phyloP scores from a whole-genome alignment of 2,888 invertebrate genomes.

The Nycteola revayana region DNA sequence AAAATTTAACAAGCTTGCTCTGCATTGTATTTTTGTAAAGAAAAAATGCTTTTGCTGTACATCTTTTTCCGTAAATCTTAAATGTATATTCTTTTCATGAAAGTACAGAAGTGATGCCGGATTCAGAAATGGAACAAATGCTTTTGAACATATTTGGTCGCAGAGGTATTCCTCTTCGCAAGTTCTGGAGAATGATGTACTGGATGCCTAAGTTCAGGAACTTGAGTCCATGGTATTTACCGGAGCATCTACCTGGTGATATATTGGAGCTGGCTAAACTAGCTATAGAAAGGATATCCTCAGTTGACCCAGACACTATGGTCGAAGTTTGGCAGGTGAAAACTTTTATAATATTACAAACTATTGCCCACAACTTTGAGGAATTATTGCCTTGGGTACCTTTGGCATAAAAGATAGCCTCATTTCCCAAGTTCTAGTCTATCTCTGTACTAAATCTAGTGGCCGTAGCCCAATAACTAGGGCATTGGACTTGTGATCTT shows the following conservation, averaged over 20 bases:
- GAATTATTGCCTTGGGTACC: too few species aligned
- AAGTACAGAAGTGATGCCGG: constrained; percentile 91
- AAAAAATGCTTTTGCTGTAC: too few species aligned
- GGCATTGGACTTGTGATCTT: too few species aligned
- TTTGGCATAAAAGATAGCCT: too few species aligned
- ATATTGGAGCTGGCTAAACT: constrained; percentile 89
- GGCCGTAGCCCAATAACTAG: too few species aligned
- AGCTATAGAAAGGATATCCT: constrained; percentile 91
- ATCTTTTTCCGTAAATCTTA: too few species aligned
- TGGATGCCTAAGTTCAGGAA: constrained; percentile 98
- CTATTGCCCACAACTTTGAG: too few species aligned
- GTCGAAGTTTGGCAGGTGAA: constrained; percentile 84
- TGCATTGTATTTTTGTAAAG: too few species aligned
- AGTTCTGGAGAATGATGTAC: constrained; percentile 92
- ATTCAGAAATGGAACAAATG: constrained; percentile 92
- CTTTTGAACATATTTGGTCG: constrained; percentile 92
- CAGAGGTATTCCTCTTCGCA: constrained; percentile 86
- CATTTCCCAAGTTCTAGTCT: too few species aligned
- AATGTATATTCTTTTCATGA: constrained; percentile 17
- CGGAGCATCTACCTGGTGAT: constrained; percentile 89
- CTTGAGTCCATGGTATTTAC: constrained; percentile 92
- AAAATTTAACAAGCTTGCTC: too few species aligned
- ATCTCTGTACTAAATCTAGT: too few species aligned
- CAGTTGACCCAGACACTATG: constrained; percentile 88
- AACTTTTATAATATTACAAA: too few species aligned